Conservation (phyloP, 2,888 invertebrate species). For the Itoplectis maculator region DNA sequence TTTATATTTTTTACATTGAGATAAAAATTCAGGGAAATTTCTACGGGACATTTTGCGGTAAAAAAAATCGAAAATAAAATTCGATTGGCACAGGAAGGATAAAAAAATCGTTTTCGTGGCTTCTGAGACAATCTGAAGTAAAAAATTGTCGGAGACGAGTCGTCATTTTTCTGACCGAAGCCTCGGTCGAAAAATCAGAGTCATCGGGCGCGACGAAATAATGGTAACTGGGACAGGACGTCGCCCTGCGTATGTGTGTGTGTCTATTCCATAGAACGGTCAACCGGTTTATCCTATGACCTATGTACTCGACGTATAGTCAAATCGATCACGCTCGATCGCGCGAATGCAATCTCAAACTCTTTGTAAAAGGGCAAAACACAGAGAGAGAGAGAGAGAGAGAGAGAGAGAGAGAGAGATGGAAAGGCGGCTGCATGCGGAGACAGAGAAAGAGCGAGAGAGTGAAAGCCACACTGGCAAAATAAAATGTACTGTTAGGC, state of each 20-base stretch:
- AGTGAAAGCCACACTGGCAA: constrained; percentile 11
- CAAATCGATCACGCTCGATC: constrained; percentile 63
- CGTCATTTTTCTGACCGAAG: no score
- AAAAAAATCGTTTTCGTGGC: no score
- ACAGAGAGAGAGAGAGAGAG: background rate
- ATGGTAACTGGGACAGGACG: constrained; percentile 62
- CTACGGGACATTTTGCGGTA: no score
- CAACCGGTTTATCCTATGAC: constrained; percentile 68
- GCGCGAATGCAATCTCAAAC: constrained; percentile 57
- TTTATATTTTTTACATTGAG: no score
- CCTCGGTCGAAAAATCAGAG: background rate
- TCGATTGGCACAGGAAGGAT: no score
- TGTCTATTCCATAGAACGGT: constrained; percentile 60
- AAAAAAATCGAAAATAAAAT: no score
- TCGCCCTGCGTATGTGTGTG: constrained; percentile 27
- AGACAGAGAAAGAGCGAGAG: background rate
- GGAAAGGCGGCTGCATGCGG: background rate
- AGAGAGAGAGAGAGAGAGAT: background rate
- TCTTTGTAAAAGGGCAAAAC: constrained; percentile 44
- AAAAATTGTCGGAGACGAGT: no score
- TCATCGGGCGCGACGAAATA: background rate
- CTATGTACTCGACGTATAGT: constrained; percentile 55
- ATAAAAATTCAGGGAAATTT: no score
- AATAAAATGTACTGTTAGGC: constrained; percentile 30
- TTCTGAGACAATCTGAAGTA: no score